Conservation (phyloP, 2,797 vertebrate species). For the Neostethus bicornis region DNA sequence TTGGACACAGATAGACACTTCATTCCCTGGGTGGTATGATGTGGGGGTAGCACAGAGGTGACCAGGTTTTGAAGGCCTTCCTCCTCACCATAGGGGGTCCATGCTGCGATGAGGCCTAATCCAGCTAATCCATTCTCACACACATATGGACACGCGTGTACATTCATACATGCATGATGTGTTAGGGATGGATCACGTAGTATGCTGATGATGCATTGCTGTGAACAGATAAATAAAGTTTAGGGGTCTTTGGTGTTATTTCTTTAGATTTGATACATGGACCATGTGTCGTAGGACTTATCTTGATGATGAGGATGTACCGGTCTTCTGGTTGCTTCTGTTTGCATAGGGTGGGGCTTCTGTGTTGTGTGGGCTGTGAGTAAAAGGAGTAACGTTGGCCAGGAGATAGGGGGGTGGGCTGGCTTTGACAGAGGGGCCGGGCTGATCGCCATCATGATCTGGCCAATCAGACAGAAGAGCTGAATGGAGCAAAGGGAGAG, state of each 20-base stretch:
- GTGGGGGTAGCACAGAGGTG: slow-evolving; percentile 67
- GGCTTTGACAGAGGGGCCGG: slow-evolving; percentile 73
- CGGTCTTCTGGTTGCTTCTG: slow-evolving; percentile 59
- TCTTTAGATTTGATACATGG: neutral
- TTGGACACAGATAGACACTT: neutral
- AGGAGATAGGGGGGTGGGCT: slow-evolving; percentile 46
- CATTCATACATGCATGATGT: slow-evolving; percentile 21
- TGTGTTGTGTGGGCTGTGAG: slow-evolving; percentile 49
- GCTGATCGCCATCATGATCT: slow-evolving; percentile 80
- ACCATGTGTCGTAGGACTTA: slow-evolving; percentile 2
- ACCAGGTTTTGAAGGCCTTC: slow-evolving; percentile 89
- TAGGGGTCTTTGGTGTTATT: neutral
- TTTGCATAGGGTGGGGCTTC: slow-evolving; percentile 46
- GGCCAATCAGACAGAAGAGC: slow-evolving; percentile 78
- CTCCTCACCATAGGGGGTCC: slow-evolving; percentile 89
- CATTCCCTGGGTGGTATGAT: neutral
- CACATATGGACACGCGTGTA: slow-evolving; percentile 43
- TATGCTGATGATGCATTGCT: slow-evolving; percentile 7
- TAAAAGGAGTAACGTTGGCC: slow-evolving; percentile 50
- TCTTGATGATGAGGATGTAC: slow-evolving; percentile 8
- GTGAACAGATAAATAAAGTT: neutral
- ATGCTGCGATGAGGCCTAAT: slow-evolving; percentile 90
- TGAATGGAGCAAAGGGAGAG: slow-evolving; percentile 76
- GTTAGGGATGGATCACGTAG: slow-evolving; percentile 33
- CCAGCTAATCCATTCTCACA: slow-evolving; percentile 91